Conservation (phyloP, 2,888 invertebrate genomes). For the Epinotia nisella region DNA sequence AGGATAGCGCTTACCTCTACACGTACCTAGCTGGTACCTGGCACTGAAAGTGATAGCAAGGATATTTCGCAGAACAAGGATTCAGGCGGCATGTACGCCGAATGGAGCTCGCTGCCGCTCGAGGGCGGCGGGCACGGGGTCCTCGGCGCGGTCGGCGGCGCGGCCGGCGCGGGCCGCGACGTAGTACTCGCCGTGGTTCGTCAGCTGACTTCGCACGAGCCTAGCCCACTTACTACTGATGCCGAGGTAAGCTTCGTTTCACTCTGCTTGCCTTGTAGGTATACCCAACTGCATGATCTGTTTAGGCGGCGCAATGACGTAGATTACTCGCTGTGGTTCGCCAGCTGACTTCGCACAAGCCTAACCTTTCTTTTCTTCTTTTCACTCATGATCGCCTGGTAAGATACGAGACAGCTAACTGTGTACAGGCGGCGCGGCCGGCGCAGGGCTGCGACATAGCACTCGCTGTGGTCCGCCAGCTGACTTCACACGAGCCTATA, state of each 20-base stretch:
- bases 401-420: background rate
- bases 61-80: constrained; percentile 83
- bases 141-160: constrained; percentile 91
- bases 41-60: too few relatives aligned
- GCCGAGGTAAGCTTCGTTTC: constrained; percentile 86
- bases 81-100: constrained; percentile 91
- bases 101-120: constrained; percentile 91
- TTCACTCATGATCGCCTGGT: constrained; percentile 12
- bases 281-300: too few relatives aligned
- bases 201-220: constrained; percentile 93
- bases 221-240: constrained; percentile 92
- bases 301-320: too few relatives aligned
- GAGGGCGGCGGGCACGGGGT: constrained; percentile 90
- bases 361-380: constrained; percentile 81
- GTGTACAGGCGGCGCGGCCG: background rate
- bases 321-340: constrained; percentile 91
- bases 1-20: too few relatives aligned
- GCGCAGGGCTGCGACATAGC: too few relatives aligned
- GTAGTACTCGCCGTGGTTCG: constrained; percentile 92
- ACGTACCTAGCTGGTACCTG: too few relatives aligned
- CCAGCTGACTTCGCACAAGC: constrained; percentile 93
- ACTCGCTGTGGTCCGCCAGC: background rate
- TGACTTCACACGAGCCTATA: background rate
- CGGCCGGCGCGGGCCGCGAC: constrained; percentile 91
- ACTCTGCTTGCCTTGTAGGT: too few relatives aligned